A percentile compares a stretch with the other conserved stretches of the same genome.
These are phyloP conservation scores for Propithecus coquereli DNA, from an alignment of 2,113 vertebrate genomes.

Conservation along the genomic window DNA sequence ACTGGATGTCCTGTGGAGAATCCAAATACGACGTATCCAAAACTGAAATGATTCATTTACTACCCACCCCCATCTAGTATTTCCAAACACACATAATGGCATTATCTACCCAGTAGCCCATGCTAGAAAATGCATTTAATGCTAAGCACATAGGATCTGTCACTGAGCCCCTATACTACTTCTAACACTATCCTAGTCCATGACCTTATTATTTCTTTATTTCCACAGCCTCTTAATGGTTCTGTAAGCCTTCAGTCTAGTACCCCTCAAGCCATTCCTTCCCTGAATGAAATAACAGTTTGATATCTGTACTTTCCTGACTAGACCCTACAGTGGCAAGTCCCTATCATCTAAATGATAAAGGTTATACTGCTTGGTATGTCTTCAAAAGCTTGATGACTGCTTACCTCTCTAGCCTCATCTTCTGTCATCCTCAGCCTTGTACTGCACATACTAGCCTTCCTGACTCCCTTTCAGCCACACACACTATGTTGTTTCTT, in stretches of 20 bases:
- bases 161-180: not conserved
- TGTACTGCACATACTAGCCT: not conserved
- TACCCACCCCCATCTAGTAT: not conserved
- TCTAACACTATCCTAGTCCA: conserved; percentile 1
- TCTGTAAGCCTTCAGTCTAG: not conserved
- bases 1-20: not conserved
- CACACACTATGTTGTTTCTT: not conserved
- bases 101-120: not conserved
- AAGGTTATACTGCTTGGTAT: not conserved
- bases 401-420: not conserved
- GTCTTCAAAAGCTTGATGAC: not conserved
- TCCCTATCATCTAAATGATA: not conserved
- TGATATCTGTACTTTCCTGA: not conserved
- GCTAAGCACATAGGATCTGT: not conserved
- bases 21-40: not conserved
- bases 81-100: not conserved
- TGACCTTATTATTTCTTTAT: not conserved
- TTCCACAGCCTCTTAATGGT: not conserved
- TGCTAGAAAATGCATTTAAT: not conserved
- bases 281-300: not conserved
- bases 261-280: not conserved
- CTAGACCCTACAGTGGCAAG: not conserved
- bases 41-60: conserved; percentile 29
- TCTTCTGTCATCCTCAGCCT: not conserved
- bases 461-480: not conserved